Percentiles rank a stretch among this genome's conserved stretches.
phyloP scores from a whole-genome alignment of 2,888 invertebrate species.

The Alloplasta piceator region DNA sequence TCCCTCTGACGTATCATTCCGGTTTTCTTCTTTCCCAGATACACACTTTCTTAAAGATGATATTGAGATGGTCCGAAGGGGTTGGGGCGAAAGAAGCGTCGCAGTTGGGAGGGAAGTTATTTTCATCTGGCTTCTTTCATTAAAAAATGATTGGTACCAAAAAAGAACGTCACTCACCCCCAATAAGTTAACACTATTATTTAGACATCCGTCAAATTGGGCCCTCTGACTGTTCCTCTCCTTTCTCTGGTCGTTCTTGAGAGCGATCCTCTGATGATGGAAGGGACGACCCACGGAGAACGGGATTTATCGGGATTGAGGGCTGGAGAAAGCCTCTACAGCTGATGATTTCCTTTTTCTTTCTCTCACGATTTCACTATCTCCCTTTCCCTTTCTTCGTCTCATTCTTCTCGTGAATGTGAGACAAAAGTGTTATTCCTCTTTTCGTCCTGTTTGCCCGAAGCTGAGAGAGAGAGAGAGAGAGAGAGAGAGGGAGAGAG shows the following conservation, averaged over 20 bases:
- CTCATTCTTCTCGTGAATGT: slow-evolving; percentile 14
- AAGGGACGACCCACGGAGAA: slow-evolving; percentile 52
- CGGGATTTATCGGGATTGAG: slow-evolving; percentile 64
- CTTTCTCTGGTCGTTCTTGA: slow-evolving; percentile 44
- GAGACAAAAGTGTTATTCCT: slow-evolving; percentile 56
- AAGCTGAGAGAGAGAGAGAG: slow-evolving; percentile 46
- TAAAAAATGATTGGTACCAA: not conserved
- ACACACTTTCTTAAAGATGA: not conserved
- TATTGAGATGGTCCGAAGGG: not conserved
- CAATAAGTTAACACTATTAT: slow-evolving; percentile 24
- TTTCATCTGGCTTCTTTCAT: not conserved
- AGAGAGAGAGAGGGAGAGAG: too few relatives aligned
- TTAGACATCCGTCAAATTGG: slow-evolving; percentile 23
- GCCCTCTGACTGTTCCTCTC: slow-evolving; percentile 3
- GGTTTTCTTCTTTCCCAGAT: slow-evolving; percentile 4
- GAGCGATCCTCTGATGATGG: slow-evolving; percentile 34
- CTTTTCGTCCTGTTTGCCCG: slow-evolving; percentile 59
- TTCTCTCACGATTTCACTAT: slow-evolving; percentile 3
- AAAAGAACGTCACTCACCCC: not conserved
- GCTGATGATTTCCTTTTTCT: slow-evolving; percentile 37
- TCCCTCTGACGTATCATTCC: slow-evolving; percentile 60
- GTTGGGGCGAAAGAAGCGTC: not conserved
- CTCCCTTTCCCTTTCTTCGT: slow-evolving; percentile 29
- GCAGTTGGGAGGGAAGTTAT: slow-evolving; percentile 4
- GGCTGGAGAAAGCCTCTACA: slow-evolving; percentile 35